Base-by-base conservation (phyloP, 2,113 vertebrate genomes). In the Ellobius talpinus region DNA sequence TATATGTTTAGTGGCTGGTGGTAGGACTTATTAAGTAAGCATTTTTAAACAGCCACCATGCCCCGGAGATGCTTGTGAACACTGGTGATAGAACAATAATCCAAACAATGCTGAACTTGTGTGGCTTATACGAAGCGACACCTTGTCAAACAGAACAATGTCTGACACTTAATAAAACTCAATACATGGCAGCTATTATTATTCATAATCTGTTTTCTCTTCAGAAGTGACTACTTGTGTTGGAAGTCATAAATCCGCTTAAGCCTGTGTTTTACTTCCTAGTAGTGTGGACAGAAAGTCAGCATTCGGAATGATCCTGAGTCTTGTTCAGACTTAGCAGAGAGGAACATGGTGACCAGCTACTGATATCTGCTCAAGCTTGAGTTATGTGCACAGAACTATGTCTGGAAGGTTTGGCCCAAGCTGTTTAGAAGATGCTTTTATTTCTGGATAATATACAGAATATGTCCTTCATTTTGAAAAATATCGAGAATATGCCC, bases 161-260 rank as follows among this genome's bases (percentile, higher is more conserved):
- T 50, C 31, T 8, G 12, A 61, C 16, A 68, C 9, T 63, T 42
- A 65, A 65, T 70, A 92, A 85, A 74, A 84, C 45, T 87, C 26
- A 76, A 65, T 78, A 36, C 17, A 23, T 68, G 14, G 61, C 42
- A 78, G 13, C 9, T 65, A 58, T 92, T 65, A 81, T 92, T 78
- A 86, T 70, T 92, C 17, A 92, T 70, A 90, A 78, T 45, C 42
- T 52, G 58, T 78, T 90, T 9, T 85, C 55, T 89, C 31, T 29
- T 88, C 19, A 81, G 85, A 95, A 93, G 72, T 66, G 39, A 86
- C 91, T 74, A 85, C 29, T 52, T 93, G 91, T 39, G 79, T 79
- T 19, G 24, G 47, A 19, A 93, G 72, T 6, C 55, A 79, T 65
- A 82, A 86, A 73, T 73, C 47, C 47, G 42, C 47, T 95, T 36